Conservation (phyloP, 2,888 invertebrate genomes). For the Eurois occulta region DNA sequence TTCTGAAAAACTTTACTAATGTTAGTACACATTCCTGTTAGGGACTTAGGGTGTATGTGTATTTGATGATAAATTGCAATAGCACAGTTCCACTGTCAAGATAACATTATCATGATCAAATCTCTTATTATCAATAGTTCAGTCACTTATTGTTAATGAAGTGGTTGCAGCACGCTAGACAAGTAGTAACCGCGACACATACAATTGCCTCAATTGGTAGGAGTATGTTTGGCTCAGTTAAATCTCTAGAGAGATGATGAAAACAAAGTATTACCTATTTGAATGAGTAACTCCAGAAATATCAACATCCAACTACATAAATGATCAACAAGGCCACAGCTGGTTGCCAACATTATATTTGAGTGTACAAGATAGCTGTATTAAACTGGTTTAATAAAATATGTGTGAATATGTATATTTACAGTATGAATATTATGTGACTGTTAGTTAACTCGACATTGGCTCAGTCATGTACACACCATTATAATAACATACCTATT, state of each 20-base stretch:
- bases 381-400: conserved; percentile 16
- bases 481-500: background rate
- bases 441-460: conserved; percentile 8
- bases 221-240: conserved; percentile 19
- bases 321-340: conserved; percentile 50
- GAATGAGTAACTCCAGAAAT: conserved; percentile 43
- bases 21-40: background rate
- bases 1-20: background rate
- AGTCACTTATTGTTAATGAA: background rate
- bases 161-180: background rate
- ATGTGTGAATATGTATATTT: conserved; percentile 7
- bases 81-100: background rate
- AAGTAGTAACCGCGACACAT: background rate
- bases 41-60: background rate
- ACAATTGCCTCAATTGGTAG: conserved; percentile 13
- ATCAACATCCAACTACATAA: conserved; percentile 38
- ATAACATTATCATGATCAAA: background rate
- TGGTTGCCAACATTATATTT: conserved; percentile 51
- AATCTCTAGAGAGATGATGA: conserved; percentile 1
- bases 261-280: conserved; percentile 12
- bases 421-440: background rate
- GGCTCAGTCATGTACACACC: background rate
- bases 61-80: background rate
- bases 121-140: background rate
- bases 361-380: conserved; percentile 4